Percentiles rank a stretch among this genome's conserved stretches.
Evolutionary conservation across 2,888 invertebrate species (phyloP).

Genomic region (Dascillus cervinus): DNA sequence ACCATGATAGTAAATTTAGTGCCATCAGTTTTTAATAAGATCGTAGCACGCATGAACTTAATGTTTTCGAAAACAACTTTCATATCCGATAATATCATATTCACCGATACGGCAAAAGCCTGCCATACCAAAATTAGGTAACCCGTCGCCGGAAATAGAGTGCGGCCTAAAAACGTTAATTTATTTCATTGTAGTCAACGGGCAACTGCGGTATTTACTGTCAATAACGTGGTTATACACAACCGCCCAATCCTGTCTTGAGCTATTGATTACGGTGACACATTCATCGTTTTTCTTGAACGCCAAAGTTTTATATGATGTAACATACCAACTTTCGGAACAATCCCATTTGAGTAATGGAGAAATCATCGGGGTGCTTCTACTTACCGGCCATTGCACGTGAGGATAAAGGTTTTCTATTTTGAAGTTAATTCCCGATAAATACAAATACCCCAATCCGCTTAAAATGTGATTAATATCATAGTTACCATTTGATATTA

Average conservation of each 20-base stretch:
- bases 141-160: constrained; percentile 55
- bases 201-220: constrained; percentile 52
- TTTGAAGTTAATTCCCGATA: too few relatives aligned
- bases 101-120: too few relatives aligned
- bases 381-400: constrained; percentile 76
- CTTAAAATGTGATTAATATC: too few relatives aligned
- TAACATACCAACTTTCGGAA: too few relatives aligned
- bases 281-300: too few relatives aligned
- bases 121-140: constrained; percentile 40
- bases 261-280: constrained; percentile 50
- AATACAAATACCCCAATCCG: too few relatives aligned
- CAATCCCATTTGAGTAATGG: constrained; percentile 88
- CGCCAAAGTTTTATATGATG: too few relatives aligned
- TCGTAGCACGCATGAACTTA: too few relatives aligned
- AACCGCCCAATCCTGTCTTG: constrained; percentile 62
- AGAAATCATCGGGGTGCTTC: constrained; percentile 76
- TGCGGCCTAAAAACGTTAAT: too few relatives aligned
- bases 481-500: too few relatives aligned
- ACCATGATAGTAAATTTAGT: constrained; percentile 23
- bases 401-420: too few relatives aligned
- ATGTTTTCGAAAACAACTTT: constrained; percentile 53
- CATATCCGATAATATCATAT: constrained; percentile 40
- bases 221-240: constrained; percentile 78
- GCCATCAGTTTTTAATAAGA: constrained; percentile 35
- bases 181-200: not conserved